Evolutionary conservation across 2,113 vertebrate species (phyloP).

Genomic region (Nothocercus nigrocapillus): DNA sequence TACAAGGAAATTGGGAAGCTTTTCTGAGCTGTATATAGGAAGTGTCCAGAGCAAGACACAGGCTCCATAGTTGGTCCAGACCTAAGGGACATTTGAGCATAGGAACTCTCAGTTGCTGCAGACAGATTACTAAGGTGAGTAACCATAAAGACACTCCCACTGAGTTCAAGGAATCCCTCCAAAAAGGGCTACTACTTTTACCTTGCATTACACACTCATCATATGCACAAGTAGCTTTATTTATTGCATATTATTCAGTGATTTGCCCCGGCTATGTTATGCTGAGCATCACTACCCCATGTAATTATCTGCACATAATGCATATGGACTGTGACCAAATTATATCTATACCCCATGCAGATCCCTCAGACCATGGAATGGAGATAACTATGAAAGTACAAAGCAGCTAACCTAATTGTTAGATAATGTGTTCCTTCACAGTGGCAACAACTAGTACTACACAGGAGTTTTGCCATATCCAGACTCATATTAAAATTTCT

Average conservation of each 20-base stretch:
- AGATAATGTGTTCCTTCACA: not conserved
- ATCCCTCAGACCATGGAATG: not conserved
- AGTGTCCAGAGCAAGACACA: not conserved
- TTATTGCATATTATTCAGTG: not conserved
- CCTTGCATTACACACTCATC: not conserved
- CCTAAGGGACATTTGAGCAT: not conserved
- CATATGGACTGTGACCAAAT: not conserved
- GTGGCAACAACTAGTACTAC: not conserved
- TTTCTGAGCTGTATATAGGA: not conserved
- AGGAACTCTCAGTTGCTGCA: not conserved
- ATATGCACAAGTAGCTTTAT: not conserved
- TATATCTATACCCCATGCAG: not conserved
- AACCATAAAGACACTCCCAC: not conserved
- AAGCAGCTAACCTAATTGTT: not conserved
- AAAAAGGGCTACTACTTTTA: not conserved
- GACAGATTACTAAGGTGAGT: not conserved
- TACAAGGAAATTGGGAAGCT: not conserved
- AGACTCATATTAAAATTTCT: not conserved
- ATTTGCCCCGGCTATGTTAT: not conserved
- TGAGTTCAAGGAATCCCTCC: not conserved
- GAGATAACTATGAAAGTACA: not conserved
- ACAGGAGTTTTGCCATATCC: not conserved
- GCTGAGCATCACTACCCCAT: not conserved
- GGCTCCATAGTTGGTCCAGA: not conserved
- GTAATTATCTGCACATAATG: not conserved